A percentile compares a stretch with the other conserved stretches of the same genome.
These are phyloP conservation scores for Eilema caniola DNA, from an alignment of 2,888 invertebrate species.

Conservation along the genomic window DNA sequence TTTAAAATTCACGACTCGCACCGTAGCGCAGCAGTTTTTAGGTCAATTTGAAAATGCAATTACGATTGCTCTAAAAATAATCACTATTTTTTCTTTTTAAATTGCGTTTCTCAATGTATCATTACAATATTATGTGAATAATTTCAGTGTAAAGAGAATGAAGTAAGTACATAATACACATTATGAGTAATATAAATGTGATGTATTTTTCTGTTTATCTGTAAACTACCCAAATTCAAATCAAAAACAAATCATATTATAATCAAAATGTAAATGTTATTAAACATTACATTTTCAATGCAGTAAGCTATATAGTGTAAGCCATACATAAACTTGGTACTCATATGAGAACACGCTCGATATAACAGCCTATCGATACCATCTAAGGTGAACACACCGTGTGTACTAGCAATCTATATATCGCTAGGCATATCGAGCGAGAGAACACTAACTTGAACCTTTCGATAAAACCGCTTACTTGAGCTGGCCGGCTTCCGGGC, in stretches of 20 bases:
- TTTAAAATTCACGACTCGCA: background rate
- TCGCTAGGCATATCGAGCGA: conserved; percentile 39
- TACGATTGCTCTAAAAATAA: background rate
- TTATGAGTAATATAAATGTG: background rate
- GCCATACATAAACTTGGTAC: conserved; percentile 1
- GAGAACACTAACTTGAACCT: conserved; percentile 44
- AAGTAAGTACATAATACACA: background rate
- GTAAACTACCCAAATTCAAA: background rate
- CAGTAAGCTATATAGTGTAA: background rate
- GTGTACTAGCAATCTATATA: conserved; percentile 36
- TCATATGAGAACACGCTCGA: conserved; percentile 11
- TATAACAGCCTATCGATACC: conserved; percentile 28
- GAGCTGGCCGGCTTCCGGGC: conserved; percentile 46
- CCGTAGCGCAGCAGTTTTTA: background rate
- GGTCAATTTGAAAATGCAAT: background rate
- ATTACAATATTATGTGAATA: background rate
- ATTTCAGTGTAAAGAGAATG: background rate
- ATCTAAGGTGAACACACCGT: conserved; percentile 23
- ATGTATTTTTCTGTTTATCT: background rate
- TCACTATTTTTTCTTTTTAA: too few species aligned
- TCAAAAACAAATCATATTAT: background rate
- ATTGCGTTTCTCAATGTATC: too few species aligned
- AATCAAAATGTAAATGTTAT: background rate
- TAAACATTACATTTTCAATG: background rate
- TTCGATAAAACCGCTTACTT: conserved; percentile 58